Percentiles rank a stretch among this genome's conserved stretches.
Conservation (phyloP, 2,113 vertebrate species). For the Sula dactylatra region DNA sequence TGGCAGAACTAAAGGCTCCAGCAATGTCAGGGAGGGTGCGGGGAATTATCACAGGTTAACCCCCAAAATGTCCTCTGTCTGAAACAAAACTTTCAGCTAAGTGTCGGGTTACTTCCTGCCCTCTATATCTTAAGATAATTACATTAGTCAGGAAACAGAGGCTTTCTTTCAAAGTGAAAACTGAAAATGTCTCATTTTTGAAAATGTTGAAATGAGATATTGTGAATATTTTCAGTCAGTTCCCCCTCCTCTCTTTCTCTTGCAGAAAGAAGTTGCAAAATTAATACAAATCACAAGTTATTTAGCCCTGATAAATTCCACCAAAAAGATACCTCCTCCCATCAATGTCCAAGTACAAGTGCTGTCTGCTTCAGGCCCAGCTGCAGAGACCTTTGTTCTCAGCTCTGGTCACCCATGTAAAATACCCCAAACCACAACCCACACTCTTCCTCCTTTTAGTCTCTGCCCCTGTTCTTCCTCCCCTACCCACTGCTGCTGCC, state of each 20-base stretch:
- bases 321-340: background rate
- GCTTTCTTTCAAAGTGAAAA: background rate
- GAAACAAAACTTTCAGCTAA: background rate
- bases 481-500: fast-evolving
- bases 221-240: background rate
- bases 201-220: background rate
- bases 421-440: background rate
- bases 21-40: background rate
- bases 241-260: background rate
- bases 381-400: background rate
- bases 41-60: background rate
- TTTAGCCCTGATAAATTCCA: background rate
- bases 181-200: background rate
- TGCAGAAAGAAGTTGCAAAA: background rate
- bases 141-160: background rate
- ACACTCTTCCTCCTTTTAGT: background rate
- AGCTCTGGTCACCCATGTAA: background rate
- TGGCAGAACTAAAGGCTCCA: background rate
- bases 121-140: background rate
- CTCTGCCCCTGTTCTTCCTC: background rate
- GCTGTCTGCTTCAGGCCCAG: background rate
- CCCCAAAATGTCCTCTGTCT: background rate
- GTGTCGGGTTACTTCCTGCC: background rate
- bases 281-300: background rate
- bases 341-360: background rate